Conservation (phyloP, 2,888 invertebrate species). For the Tromatobia lineatoria region DNA sequence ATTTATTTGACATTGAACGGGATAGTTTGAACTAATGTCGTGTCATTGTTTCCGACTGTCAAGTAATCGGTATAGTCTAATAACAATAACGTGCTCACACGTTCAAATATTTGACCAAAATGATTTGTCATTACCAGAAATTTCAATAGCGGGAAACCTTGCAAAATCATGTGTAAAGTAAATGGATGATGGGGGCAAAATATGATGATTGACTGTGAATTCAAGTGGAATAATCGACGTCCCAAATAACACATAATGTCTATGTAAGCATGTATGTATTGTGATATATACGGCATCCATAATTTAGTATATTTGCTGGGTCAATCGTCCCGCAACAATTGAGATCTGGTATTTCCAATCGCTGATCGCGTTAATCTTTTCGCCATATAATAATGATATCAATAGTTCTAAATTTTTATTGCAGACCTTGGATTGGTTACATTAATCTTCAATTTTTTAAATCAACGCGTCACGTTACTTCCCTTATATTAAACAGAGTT, state of each 20-base stretch:
- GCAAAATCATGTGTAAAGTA: not conserved
- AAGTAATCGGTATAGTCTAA: not conserved
- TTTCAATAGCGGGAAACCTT: not conserved
- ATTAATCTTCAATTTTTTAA: too few species aligned
- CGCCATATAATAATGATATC: not conserved
- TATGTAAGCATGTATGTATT: not conserved
- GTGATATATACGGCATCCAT: slow-evolving; percentile 5
- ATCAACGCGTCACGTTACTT: too few species aligned
- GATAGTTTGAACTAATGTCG: not conserved
- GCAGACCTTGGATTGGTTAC: not conserved
- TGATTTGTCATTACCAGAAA: slow-evolving; percentile 21
- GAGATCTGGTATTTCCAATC: not conserved
- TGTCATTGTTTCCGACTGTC: not conserved
- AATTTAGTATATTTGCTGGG: slow-evolving; percentile 4
- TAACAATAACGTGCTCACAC: slow-evolving; percentile 6
- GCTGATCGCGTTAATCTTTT: not conserved
- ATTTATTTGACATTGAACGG: not conserved
- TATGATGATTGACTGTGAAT: slow-evolving; percentile 3
- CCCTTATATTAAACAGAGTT: too few species aligned
- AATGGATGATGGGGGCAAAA: not conserved
- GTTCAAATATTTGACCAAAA: slow-evolving; percentile 22
- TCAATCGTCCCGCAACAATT: slow-evolving; percentile 1
- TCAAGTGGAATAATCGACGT: slow-evolving; percentile 9
- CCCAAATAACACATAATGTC: not conserved
- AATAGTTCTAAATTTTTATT: not conserved